A percentile compares a stretch with the other conserved stretches of the same genome.
Conservation (phyloP, 92 coral and sea anemone species). For the Parazoanthus darwini region DNA sequence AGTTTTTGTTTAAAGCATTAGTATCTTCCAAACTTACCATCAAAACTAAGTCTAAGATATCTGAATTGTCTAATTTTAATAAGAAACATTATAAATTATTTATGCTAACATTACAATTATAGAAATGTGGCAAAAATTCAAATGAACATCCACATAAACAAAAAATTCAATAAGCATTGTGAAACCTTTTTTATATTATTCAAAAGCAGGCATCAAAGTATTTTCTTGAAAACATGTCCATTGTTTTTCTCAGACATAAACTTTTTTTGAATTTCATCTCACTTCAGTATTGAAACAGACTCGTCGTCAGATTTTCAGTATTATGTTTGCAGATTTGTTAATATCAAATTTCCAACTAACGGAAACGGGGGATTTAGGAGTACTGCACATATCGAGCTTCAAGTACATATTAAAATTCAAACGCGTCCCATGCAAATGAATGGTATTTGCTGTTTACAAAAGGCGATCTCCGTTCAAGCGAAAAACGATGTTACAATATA, state of each 20-base stretch:
- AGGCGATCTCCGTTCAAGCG: constrained; percentile 9
- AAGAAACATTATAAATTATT: too few relatives aligned
- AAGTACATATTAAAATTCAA: not conserved
- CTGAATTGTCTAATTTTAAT: too few relatives aligned
- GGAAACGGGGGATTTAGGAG: not conserved
- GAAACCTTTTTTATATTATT: not conserved
- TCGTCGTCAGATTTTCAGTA: not conserved
- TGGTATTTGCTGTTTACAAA: constrained; percentile 12
- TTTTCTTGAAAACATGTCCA: too few relatives aligned
- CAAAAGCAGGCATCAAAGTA: not conserved
- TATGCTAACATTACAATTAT: not conserved
- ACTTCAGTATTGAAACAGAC: too few relatives aligned
- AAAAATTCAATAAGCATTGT: not conserved
- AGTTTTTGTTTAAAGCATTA: not conserved
- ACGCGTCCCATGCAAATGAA: constrained; percentile 2
- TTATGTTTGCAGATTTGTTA: not conserved
- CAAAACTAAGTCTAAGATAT: not conserved
- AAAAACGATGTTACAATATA: constrained; percentile 8
- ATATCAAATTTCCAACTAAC: not conserved
- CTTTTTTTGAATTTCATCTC: not conserved
- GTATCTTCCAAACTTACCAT: too few relatives aligned
- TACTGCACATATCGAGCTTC: not conserved
- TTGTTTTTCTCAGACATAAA: not conserved
- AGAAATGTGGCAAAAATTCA: not conserved
- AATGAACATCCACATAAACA: not conserved